Evolutionary conservation across 2,888 invertebrate genomes (phyloP), one percentile per base, ranked within the genome.

Genomic region (Anticlea derivata): DNA sequence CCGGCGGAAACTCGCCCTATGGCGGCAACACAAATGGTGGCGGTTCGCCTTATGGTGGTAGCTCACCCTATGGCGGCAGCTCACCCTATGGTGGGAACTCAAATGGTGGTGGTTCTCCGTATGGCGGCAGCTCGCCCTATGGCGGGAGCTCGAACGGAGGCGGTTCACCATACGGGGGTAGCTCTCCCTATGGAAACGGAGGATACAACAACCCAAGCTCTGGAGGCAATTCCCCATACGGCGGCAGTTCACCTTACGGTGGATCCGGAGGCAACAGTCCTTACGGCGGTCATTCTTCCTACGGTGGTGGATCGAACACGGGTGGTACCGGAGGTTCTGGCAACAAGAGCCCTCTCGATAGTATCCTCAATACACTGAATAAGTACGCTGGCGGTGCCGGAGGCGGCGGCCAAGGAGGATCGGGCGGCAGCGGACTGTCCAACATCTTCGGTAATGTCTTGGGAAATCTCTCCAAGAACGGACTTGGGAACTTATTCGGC

Each of bases 361-460:
- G 73, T 38, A 80, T 83, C 27, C 40, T 82, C 8, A 81, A 70
- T 52, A 72, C 80, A 1, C 37, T 83, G 1, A 81, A 65, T 61
- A 83, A 83, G 61, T 82, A 80, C 60, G 78, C 78, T 1, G 64
- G 55, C 20, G 73, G 76, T 5, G 70, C 73, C 7, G 59, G 66
- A 39, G 24, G 55, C 7, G 59, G 66, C 40, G 26, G 55, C 1
- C 34, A 65, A 4, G 67, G 73, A 12, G 64, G 68, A 27, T 46
- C 62, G 1, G 65, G 64, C 24, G 55, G 62, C 35, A 67, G 73
- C 17, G 73, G 80, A 17, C 59, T 90, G 0, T 75, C 85, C 12
- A 85, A 79, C 62, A 82, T 91, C 63, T 78, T 91, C 55, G 80
- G 87, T 13, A 83, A 75, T 61, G 70, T 91, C 41, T 74, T 89